A percentile compares a stretch with the other conserved stretches of the same genome.
phyloP scores from a whole-genome alignment of 2,797 vertebrate species.

The Siniperca scherzeri region DNA sequence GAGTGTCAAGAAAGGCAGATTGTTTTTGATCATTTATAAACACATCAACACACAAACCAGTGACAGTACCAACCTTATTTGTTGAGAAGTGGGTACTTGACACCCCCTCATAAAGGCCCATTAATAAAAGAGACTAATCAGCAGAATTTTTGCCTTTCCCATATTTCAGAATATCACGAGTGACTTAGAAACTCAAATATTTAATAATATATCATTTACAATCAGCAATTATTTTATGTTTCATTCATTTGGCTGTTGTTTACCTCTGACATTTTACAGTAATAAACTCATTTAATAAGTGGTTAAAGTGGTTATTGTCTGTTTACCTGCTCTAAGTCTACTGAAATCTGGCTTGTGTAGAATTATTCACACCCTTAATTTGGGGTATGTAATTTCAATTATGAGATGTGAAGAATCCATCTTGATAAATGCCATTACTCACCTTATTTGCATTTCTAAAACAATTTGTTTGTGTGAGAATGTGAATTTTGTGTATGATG shows the following conservation, averaged over 20 bases:
- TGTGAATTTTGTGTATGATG: not conserved
- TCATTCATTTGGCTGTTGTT: not conserved
- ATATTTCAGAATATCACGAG: not conserved
- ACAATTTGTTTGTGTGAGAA: not conserved
- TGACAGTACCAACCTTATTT: no score
- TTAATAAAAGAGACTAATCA: slow-evolving; percentile 1
- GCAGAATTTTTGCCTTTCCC: not conserved
- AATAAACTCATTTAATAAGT: not conserved
- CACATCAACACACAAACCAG: no score
- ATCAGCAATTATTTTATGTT: not conserved
- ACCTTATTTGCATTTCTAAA: slow-evolving; percentile 18
- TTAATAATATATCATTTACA: not conserved
- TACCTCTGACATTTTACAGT: not conserved
- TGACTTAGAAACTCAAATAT: not conserved
- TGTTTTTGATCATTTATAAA: not conserved
- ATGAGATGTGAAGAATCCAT: slow-evolving; percentile 34
- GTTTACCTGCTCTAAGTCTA: not conserved
- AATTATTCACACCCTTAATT: slow-evolving; percentile 26
- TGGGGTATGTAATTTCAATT: slow-evolving; percentile 16
- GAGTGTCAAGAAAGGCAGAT: no score
- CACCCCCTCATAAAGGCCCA: not conserved
- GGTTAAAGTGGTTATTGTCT: slow-evolving; percentile 5
- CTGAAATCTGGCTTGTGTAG: not conserved
- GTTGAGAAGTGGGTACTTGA: not conserved
- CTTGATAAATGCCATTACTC: slow-evolving; percentile 33